phyloP scores from a whole-genome alignment of 2,888 invertebrate genomes.

The Embidobia sp. region DNA sequence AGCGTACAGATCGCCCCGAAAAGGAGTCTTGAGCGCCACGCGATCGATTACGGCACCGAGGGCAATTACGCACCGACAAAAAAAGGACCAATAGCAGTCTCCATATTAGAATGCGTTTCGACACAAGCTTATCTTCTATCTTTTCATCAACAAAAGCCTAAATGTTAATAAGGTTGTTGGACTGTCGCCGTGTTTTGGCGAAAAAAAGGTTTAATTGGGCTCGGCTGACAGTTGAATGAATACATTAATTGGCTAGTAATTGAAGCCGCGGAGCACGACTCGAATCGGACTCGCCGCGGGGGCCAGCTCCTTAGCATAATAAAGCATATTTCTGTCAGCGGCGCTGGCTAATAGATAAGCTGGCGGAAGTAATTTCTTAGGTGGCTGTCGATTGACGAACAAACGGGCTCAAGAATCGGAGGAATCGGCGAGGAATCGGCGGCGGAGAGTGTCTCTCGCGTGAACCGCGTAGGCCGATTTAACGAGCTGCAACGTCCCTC shows the following conservation, averaged over 20 bases:
- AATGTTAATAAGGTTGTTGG: conserved; percentile 52
- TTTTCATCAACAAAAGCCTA: conserved; percentile 33
- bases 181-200: conserved; percentile 16
- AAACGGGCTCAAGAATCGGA: conserved; percentile 57
- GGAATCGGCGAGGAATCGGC: conserved; percentile 55
- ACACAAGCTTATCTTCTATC: conserved; percentile 10
- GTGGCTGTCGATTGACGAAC: conserved; percentile 65
- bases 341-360: conserved; percentile 51
- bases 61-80: too few relatives aligned
- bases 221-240: conserved; percentile 36
- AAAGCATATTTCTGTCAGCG: conserved; percentile 49
- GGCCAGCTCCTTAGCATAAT: conserved; percentile 21
- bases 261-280: conserved; percentile 9
- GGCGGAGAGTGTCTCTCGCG: conserved; percentile 71
- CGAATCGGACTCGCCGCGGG: conserved; percentile 1
- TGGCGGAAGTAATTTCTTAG: conserved; percentile 63
- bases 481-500: conserved; percentile 66
- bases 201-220: conserved; percentile 38
- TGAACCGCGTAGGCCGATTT: conserved; percentile 78
- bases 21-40: too few relatives aligned
- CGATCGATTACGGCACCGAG: too few relatives aligned
- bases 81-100: too few relatives aligned
- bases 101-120: too few relatives aligned
- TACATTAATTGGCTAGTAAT: conserved; percentile 57
- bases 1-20: too few relatives aligned